Conservation (phyloP, 1,140 invertebrate genomes). For the Lasioglossum albipes region DNA sequence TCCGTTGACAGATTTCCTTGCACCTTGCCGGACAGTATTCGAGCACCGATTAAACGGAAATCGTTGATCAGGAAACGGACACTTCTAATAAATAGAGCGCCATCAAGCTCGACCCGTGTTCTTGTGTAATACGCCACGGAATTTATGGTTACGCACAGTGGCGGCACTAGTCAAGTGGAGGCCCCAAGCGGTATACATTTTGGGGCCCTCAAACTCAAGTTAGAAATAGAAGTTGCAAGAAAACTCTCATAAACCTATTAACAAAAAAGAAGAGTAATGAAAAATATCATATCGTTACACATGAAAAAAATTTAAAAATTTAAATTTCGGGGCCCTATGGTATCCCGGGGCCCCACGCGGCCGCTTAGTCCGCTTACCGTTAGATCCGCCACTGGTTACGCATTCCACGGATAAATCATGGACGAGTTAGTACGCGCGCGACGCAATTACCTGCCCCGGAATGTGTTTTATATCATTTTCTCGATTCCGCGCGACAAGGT, state of each 20-base stretch:
- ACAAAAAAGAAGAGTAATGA: too few relatives aligned
- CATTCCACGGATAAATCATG: conserved; percentile 34
- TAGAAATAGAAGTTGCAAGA: too few relatives aligned
- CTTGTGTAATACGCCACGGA: conserved; percentile 22
- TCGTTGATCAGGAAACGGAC: conserved; percentile 19
- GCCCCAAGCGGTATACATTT: too few relatives aligned
- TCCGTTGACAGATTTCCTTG: conserved; percentile 37
- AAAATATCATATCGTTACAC: too few relatives aligned
- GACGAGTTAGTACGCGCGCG: conserved; percentile 13
- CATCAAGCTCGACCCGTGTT: neutral
- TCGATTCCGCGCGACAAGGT: conserved; percentile 43
- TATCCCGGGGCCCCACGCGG: too few relatives aligned
- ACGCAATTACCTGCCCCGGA: conserved; percentile 30
- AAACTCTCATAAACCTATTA: too few relatives aligned
- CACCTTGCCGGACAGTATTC: neutral
- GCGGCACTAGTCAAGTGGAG: too few relatives aligned
- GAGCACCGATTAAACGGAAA: neutral
- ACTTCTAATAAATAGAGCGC: conserved; percentile 26
- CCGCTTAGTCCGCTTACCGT: too few relatives aligned
- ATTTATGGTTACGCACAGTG: conserved; percentile 36
- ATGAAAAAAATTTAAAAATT: too few relatives aligned
- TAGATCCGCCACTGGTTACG: too few relatives aligned
- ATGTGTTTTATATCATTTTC: conserved; percentile 47
- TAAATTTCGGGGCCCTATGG: too few relatives aligned
- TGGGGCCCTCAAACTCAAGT: too few relatives aligned